These are phyloP conservation scores for Macropis europaea DNA, from an alignment of 2,888 invertebrate species.

Conservation along the genomic window DNA sequence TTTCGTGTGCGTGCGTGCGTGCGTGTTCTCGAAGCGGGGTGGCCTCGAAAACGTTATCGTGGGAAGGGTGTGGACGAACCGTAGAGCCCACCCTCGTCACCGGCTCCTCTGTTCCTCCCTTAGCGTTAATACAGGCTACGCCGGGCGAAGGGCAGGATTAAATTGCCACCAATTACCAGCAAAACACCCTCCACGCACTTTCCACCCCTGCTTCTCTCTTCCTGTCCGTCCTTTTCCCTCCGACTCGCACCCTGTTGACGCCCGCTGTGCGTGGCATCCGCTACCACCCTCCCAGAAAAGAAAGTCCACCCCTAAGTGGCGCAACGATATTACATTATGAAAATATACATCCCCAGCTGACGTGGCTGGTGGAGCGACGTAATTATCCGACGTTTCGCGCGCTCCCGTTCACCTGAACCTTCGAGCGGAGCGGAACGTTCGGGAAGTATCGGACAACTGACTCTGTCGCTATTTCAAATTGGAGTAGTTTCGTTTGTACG, in stretches of 20 bases:
- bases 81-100: slow-evolving; percentile 47
- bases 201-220: slow-evolving; percentile 72
- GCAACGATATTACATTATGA: slow-evolving; percentile 74
- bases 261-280: slow-evolving; percentile 57
- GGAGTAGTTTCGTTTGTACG: too few relatives aligned
- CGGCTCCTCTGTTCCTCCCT: slow-evolving; percentile 64
- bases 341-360: slow-evolving; percentile 72
- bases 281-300: slow-evolving; percentile 58
- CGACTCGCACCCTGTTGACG: slow-evolving; percentile 36
- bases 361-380: slow-evolving; percentile 57
- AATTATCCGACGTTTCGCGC: slow-evolving; percentile 62
- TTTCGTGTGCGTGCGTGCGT: slow-evolving; percentile 36
- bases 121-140: slow-evolving; percentile 76
- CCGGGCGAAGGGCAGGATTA: slow-evolving; percentile 83
- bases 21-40: slow-evolving; percentile 46
- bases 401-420: too few relatives aligned
- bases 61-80: slow-evolving; percentile 61
- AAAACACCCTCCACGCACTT: slow-evolving; percentile 80
- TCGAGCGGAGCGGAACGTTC: too few relatives aligned
- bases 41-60: slow-evolving; percentile 31
- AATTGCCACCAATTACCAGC: slow-evolving; percentile 86
- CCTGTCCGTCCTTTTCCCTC: slow-evolving; percentile 14
- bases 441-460: too few relatives aligned
- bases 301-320: slow-evolving; percentile 63
- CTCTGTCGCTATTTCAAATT: too few relatives aligned